Evolutionary conservation across 2,797 vertebrate genomes (phyloP), one percentile per base, ranked within the genome.

Genomic region (Eulemur rubriventer): DNA sequence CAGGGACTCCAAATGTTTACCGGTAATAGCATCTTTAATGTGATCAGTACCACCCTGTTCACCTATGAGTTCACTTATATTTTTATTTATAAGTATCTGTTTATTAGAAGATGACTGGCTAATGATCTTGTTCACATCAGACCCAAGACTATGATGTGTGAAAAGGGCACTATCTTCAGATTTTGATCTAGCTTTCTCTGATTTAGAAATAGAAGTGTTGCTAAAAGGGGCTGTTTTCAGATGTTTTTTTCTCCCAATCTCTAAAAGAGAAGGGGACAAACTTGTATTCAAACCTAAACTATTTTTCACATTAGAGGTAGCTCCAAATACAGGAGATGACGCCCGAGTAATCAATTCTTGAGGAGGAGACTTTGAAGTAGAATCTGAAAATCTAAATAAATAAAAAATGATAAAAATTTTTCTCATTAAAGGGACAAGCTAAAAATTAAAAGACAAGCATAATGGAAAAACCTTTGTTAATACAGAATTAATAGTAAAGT

Each of bases 261-360:
- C 98, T 93, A 99, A 98, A 70, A 99, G 96, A 92, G 99, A 99
- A 33, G 98, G 98, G 12, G 99, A 98, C 41, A 97, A 97, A 98
- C 96, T 98, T 79, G 98, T 98, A 67, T 98, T 98, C 65, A 98
- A 96, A 9, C 96, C 76, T 91, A 98, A 97, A 98, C 86, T 97
- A 98, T 85, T 98, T 97, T 98, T 99, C 93, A 97, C 1, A 61
- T 48, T 97, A 94, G 97, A 92, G 90, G 98, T 91, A 95, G 98
- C 98, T 93, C 99, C 99, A 97, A 99, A 99, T 85, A 98, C 98
- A 38, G 98, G 98, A 94, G 99, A 99, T 24, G 97, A 97, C 67
- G 94, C 96, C 69, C 90, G 98, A 97, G 96, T 65, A 95, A 98
- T 95, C 98, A 98, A 98, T 82, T 98, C 85, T 61, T 79, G 86